phyloP scores from a whole-genome alignment of 35 echinoderm and acorn worm species.

The Patiria miniata region DNA sequence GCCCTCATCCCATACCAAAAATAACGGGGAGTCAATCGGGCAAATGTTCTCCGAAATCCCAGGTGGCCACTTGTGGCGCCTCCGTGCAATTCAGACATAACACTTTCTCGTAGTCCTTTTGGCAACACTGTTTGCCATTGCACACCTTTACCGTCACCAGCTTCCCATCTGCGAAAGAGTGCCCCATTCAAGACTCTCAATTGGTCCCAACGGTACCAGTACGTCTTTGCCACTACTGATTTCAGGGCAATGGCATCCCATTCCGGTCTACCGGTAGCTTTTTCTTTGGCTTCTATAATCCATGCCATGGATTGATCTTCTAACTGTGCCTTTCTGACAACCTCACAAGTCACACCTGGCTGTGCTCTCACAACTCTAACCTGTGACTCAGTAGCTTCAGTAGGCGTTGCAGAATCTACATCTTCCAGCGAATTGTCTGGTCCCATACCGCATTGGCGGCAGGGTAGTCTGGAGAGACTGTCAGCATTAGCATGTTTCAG shows the following conservation, averaged over 20 bases:
- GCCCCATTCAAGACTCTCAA: not conserved
- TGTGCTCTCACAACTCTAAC: not conserved
- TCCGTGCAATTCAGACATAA: conserved; percentile 7
- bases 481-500: conserved; percentile 37
- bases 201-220: conserved; percentile 21
- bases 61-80: conserved; percentile 5
- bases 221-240: not conserved
- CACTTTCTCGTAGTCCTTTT: not conserved
- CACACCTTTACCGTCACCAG: not conserved
- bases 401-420: not conserved
- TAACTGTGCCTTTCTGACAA: conserved; percentile 7
- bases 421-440: not conserved
- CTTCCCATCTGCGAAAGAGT: conserved; percentile 26
- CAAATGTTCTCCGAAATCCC: conserved; percentile 2
- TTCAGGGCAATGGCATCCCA: not conserved
- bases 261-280: not conserved
- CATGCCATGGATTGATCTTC: not conserved
- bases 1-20: conserved; percentile 51
- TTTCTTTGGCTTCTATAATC: not conserved
- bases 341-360: not conserved
- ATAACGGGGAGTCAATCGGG: not conserved
- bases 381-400: not conserved
- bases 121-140: not conserved
- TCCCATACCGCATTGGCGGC: conserved; percentile 26
- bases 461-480: conserved; percentile 49